phyloP scores from a whole-genome alignment of 2,113 vertebrate species.

The Haemorhous mexicanus region DNA sequence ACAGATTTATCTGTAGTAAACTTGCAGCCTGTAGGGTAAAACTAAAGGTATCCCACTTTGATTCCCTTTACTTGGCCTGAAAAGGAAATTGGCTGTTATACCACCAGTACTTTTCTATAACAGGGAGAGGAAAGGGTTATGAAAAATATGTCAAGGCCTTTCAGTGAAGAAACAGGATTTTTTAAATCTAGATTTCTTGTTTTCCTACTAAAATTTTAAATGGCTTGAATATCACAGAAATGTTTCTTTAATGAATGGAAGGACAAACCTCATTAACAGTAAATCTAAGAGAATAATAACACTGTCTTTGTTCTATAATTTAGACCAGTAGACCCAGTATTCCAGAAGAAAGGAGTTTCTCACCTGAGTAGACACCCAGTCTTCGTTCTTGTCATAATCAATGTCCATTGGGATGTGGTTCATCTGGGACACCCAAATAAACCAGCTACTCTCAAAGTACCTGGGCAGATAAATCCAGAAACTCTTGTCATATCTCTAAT shows the following conservation, averaged over 20 bases:
- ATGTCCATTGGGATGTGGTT: constrained; percentile 74
- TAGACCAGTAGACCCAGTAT: not conserved
- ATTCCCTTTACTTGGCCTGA: not conserved
- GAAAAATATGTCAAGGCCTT: not conserved
- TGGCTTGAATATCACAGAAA: not conserved
- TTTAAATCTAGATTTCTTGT: not conserved
- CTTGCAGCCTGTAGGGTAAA: not conserved
- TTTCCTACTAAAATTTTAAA: not conserved
- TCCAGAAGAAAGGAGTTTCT: not conserved
- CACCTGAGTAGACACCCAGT: constrained; percentile 83
- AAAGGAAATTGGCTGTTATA: not conserved
- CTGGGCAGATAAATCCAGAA: constrained; percentile 38
- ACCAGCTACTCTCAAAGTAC: constrained; percentile 72
- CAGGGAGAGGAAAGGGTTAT: not conserved
- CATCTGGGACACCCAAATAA: constrained; percentile 76
- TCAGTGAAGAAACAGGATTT: not conserved
- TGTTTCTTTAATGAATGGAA: not conserved
- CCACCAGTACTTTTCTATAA: not conserved
- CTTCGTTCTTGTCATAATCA: constrained; percentile 72
- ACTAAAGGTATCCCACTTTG: not conserved
- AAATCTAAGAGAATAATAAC: not conserved
- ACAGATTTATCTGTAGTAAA: not conserved
- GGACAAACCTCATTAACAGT: not conserved
- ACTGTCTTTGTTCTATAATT: rapidly evolving
- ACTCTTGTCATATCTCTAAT: not conserved